Base-by-base conservation (phyloP, 2,113 vertebrate genomes). In the Psilopogon haemacephalus region DNA sequence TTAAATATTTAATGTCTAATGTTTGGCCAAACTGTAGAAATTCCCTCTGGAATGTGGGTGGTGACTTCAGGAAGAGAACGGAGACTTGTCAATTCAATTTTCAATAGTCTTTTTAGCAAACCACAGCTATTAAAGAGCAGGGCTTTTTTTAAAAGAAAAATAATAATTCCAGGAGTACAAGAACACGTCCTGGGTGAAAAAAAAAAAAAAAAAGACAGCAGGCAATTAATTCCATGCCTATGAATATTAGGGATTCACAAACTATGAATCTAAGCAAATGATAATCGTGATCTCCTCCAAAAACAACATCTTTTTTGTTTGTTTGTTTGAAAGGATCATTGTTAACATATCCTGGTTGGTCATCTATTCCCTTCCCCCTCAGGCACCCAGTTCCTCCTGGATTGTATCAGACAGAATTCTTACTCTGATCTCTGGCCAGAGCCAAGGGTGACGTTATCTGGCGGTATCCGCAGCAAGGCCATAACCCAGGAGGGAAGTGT, bases 1-100 rank as follows among this genome's bases (percentile, higher is more conserved):
- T 97, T 98, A 98, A 98, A 98, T 98, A 98, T 98, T 98, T 97
- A 98, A 96, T 96, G 89, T 94, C 86, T 97, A 97, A 97, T 97
- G 95, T 97, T 97, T 97, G 92, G 95, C 96, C 94, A 97, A 96
- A 98, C 93, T 97, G 92, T 94, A 95, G 94, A 95, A 93, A 95
- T 92, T 95, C 96, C 96, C 95, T 85, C 70, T 84, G 89, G 96
- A 96, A 77, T 48, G 65, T 46, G 89, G 94, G 91, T 82, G 87
- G 96, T 95, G 95, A 85, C 88, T 86, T 96, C 96, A 97, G 85
- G 95, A 97, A 96, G 73, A 95, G 87, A 85, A 58, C 62, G 69
- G 89, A 96, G 89, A 92, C 83, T 68, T 88, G 91, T 90, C 90
- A 95, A 86, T 95, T 92, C 93, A 84, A 78, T 96, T 79, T 94